Evolutionary conservation across 2,113 vertebrate genomes (phyloP).

Genomic region (Aegithalos caudatus): DNA sequence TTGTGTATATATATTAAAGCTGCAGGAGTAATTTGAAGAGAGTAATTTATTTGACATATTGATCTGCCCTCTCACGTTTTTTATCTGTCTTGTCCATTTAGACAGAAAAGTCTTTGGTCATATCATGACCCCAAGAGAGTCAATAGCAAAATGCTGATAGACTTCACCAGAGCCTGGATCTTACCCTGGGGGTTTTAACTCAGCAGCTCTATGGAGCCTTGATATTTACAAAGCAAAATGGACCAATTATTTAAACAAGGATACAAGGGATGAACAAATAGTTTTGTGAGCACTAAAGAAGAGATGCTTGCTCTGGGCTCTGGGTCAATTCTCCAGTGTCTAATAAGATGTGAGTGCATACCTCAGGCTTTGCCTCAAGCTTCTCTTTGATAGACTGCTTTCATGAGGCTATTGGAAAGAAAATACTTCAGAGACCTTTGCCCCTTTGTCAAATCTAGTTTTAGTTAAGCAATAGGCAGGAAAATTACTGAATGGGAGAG

Average conservation of each 20-base stretch:
- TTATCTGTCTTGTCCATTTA: neutral
- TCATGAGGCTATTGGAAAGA: neutral
- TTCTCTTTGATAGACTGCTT: neutral
- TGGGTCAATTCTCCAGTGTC: neutral
- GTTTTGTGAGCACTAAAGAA: neutral
- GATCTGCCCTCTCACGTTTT: neutral
- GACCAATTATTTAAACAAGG: conserved; percentile 8
- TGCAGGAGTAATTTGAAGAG: neutral
- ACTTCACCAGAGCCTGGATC: neutral
- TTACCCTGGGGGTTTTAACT: neutral
- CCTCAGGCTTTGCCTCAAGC: neutral
- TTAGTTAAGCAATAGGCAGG: neutral
- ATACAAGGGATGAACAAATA: neutral
- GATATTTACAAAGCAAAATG: conserved; percentile 32
- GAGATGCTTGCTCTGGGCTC: neutral
- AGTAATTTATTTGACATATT: neutral
- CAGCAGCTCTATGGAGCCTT: neutral
- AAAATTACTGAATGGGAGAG: neutral
- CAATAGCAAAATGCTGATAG: neutral
- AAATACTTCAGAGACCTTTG: neutral
- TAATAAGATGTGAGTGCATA: neutral
- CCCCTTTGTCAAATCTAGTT: neutral
- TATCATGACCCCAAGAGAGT: neutral
- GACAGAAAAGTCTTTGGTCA: neutral
- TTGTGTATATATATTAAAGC: neutral